A percentile compares a stretch with the other conserved stretches of the same genome.
These are phyloP conservation scores for Orcinus orca DNA, from an alignment of 2,113 vertebrate species.

Conservation along the genomic window DNA sequence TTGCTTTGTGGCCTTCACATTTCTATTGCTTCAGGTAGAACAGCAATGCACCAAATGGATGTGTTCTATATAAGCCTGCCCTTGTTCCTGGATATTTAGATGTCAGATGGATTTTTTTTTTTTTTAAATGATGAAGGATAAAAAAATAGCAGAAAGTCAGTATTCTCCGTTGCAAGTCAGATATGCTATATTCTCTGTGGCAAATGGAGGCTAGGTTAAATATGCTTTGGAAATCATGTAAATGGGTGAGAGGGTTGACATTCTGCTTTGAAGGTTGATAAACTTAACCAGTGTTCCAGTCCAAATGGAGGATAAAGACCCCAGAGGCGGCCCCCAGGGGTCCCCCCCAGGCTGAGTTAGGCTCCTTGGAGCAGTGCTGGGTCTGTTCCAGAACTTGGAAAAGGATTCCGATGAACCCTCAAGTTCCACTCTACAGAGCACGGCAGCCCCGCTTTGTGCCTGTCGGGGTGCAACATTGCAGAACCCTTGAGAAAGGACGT, in stretches of 20 bases:
- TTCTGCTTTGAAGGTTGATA: neutral
- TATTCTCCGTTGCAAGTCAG: neutral
- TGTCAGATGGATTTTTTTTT: neutral
- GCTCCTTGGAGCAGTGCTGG: neutral
- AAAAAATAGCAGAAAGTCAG: neutral
- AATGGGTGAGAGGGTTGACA: neutral
- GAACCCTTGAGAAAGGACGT: slow-evolving; percentile 56
- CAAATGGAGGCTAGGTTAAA: neutral
- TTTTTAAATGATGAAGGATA: neutral
- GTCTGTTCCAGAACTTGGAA: neutral
- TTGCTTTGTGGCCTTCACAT: neutral
- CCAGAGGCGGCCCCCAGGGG: neutral
- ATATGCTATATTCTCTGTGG: neutral
- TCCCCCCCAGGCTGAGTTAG: neutral
- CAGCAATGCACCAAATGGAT: neutral
- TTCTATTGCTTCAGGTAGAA: neutral
- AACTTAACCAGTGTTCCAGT: neutral
- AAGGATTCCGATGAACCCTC: neutral
- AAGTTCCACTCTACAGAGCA: neutral
- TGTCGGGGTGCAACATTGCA: neutral
- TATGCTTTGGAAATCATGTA: slow-evolving; percentile 3
- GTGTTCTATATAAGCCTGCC: neutral
- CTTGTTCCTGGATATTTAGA: neutral
- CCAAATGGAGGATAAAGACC: neutral
- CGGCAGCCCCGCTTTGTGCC: neutral